Base-by-base conservation (phyloP, 2,113 vertebrate genomes). In the Regulus satrapa region DNA sequence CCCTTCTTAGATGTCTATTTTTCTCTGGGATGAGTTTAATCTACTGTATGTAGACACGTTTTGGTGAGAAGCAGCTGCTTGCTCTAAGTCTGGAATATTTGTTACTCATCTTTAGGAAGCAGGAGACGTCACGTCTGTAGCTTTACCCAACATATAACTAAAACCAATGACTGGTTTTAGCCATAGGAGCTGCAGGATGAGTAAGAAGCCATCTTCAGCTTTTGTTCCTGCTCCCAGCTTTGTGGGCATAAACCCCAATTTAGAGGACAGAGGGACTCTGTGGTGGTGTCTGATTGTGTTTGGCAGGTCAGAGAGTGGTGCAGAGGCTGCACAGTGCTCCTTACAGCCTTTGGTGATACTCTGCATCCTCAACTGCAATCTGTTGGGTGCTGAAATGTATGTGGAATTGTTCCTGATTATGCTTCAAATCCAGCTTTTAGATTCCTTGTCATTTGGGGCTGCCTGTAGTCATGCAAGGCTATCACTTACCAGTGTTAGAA, bases 291-390 rank as follows among this genome's bases (percentile, higher is more conserved):
- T 14, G 2, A 2, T 2, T 52, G 1, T 49, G 13, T 63, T 18
- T 79, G 25, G 3, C 14, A 23, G 5, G 12, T 1, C 1, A 1
- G 14, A 11, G 5, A 10, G 8, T 4, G 5, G 7, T 36, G 6
- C 32, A 71, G 12, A 25, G 29, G 40, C 10, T 85, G 16, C 8
- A 14, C 8, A 43, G 18, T 46, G 23, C 2, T 69, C 28, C 15
- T 58, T 32, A 46, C 16, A 67, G 32, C 6, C 17, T 16, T 12
- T 43, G 9, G 40, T 59, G 26, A 18, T 13, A 34, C 23, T 40
- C 12, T 34, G 31, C 5, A 1, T 43, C 40, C 21, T 67, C 14
- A 28, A 3, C 21, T 34, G 34, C 40, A 38, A 28, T 34, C 36
- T 48, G 7, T 19, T 13, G n/a, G 9, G 10, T 28, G 16, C 8